phyloP scores from a whole-genome alignment of 1,140 invertebrate genomes.

The Sarcophaga bullata region DNA sequence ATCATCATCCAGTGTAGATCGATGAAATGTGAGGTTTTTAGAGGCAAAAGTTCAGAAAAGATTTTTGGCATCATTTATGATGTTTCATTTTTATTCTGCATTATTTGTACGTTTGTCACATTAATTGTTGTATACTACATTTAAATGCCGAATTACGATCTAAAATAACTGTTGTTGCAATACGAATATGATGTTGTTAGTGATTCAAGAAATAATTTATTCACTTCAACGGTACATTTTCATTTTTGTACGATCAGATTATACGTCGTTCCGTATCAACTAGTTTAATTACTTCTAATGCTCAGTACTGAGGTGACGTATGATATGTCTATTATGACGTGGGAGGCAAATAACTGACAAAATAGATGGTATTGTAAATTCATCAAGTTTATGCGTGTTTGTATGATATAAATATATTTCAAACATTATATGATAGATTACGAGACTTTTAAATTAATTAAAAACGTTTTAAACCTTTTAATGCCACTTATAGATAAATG shows the following conservation, averaged over 20 bases:
- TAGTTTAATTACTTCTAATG: too few species aligned
- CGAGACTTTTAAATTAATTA: too few species aligned
- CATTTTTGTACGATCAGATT: too few species aligned
- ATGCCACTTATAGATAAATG: too few species aligned
- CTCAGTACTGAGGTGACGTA: too few species aligned
- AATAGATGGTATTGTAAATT: constrained; percentile 8
- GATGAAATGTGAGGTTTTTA: neutral
- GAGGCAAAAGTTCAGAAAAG: neutral
- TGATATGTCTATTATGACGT: neutral
- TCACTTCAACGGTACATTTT: neutral
- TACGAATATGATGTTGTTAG: neutral
- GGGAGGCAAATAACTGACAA: neutral
- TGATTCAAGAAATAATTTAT: constrained; percentile 10
- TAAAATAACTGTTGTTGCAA: neutral
- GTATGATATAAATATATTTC: too few species aligned
- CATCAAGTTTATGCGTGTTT: neutral
- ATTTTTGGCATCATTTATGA: neutral
- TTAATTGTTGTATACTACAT: constrained; percentile 1
- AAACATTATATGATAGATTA: too few species aligned
- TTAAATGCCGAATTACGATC: neutral
- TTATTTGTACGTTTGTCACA: constrained; percentile 11
- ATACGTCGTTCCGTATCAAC: too few species aligned
- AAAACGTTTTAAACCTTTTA: too few species aligned
- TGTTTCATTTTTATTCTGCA: neutral
- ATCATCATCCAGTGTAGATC: too few species aligned